Evolutionary conservation across 2,888 invertebrate genomes (phyloP), one percentile per base, ranked within the genome.

Genomic region (Heteropelma amictum): DNA sequence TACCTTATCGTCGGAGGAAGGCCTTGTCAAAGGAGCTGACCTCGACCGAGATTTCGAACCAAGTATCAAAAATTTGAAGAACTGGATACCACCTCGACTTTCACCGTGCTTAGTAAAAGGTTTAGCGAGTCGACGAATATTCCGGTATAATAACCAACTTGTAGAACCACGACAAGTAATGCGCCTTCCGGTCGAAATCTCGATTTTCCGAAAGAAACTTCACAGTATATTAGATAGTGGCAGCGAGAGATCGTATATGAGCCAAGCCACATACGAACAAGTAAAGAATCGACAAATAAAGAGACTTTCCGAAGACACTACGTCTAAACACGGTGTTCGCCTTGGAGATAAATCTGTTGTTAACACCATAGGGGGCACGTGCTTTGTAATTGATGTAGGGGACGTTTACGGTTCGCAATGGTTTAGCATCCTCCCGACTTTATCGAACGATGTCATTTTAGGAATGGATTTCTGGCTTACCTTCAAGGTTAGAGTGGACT

Each of bases 351-450:
- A 30, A 5, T 53, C 53, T 17, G 17, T 10, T 1, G 33, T 10
- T 4, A 53, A 53, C 23, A 49, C 47, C 1, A 14, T 49, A 0
- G 69, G 69, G 3, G 69, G 61, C 8, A 61, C 69, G 3, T 35
- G 69, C 23, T 69, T 69, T 7, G 17, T 69, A 1, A 69, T 69
- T n/a, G n/a, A n/a, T n/a, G n/a, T n/a, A n/a, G n/a, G n/a, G n/a
- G n/a, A n/a, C n/a, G n/a, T n/a, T n/a, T n/a, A n/a, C n/a, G n/a
- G n/a, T n/a, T n/a, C n/a, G n/a, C n/a, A n/a, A n/a, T n/a, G n/a
- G n/a, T n/a, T 67, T 40, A 40, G 67, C 12, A 17, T 67, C 8
- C 10, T 67, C 10, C 45, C 56, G 12, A 30, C 17, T 5, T 26
- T 58, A n/a, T 67, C 67, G 12, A 40, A n/a, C 14, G 3, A 8